phyloP scores from a whole-genome alignment of 1,140 invertebrate species.

The Telenomus remus region DNA sequence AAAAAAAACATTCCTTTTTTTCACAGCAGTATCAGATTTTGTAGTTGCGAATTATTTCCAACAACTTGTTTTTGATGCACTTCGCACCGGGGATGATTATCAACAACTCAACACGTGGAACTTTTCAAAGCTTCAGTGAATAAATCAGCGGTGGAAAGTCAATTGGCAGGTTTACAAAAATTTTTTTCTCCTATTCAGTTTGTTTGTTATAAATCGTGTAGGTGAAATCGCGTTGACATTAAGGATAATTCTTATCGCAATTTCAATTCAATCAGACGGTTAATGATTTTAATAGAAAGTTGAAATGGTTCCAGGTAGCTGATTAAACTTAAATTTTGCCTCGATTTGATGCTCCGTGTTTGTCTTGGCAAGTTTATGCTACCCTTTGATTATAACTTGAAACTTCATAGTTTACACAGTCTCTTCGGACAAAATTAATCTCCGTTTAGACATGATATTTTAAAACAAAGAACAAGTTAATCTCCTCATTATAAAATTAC shows the following conservation, averaged over 20 bases:
- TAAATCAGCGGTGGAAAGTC: slow-evolving; percentile 23
- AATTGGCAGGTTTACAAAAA: slow-evolving; percentile 15
- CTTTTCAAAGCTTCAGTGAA: slow-evolving; percentile 14
- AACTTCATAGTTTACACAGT: too few species aligned
- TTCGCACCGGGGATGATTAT: too few species aligned
- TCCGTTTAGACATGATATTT: background rate
- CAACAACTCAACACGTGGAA: slow-evolving; percentile 18
- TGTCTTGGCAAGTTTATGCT: slow-evolving; percentile 1
- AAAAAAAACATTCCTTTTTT: too few species aligned
- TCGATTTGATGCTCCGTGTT: slow-evolving; percentile 2
- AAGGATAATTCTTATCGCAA: background rate
- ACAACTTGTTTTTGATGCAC: too few species aligned
- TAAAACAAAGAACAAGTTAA: background rate
- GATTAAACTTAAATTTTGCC: background rate
- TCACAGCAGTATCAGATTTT: slow-evolving; percentile 13
- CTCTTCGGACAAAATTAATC: too few species aligned
- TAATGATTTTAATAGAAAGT: slow-evolving; percentile 30
- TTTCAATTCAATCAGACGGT: slow-evolving; percentile 13
- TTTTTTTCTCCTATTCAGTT: too few species aligned
- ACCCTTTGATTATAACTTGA: too few species aligned
- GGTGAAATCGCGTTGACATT: too few species aligned
- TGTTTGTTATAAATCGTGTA: too few species aligned
- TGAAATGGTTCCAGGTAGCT: background rate
- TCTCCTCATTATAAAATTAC: too few species aligned
- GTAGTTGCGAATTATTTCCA: slow-evolving; percentile 5